These are phyloP conservation scores for Pachyramphus minor DNA, from an alignment of 2,113 vertebrate genomes.

Conservation along the genomic window DNA sequence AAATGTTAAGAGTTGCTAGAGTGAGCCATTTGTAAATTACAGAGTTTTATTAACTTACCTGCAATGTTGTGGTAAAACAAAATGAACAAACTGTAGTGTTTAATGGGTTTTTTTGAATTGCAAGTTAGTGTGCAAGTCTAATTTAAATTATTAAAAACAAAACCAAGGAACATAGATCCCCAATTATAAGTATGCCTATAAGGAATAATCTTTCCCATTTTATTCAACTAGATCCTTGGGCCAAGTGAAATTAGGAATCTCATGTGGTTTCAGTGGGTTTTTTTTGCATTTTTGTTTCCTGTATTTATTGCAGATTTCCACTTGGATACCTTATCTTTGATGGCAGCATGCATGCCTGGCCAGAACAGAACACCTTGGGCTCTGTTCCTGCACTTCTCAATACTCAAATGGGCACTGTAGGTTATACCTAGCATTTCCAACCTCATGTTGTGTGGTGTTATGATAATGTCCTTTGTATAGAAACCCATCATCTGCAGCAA, in stretches of 20 bases:
- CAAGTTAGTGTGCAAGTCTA: background rate
- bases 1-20: constrained; percentile 8
- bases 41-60: constrained; percentile 23
- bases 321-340: constrained; percentile 72
- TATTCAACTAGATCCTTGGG: constrained; percentile 62
- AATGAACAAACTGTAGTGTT: background rate
- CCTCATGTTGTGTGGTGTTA: constrained; percentile 71
- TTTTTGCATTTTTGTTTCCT: constrained; percentile 72
- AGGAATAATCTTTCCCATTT: constrained; percentile 35
- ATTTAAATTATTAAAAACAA: constrained; percentile 24
- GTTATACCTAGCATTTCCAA: constrained; percentile 71
- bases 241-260: constrained; percentile 65
- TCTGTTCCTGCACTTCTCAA: constrained; percentile 71
- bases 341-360: constrained; percentile 71
- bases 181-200: background rate
- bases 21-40: background rate
- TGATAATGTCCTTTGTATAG: constrained; percentile 68
- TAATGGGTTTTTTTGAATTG: constrained; percentile 38
- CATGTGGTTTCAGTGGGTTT: constrained; percentile 69
- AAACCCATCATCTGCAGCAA: constrained; percentile 67
- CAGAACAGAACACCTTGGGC: constrained; percentile 72
- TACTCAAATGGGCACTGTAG: constrained; percentile 72
- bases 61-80: constrained; percentile 29
- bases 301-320: constrained; percentile 71
- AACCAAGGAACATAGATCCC: constrained; percentile 10